Percentiles rank a stretch among this genome's conserved stretches.
These are phyloP conservation scores for Euplexia lucipara DNA, from an alignment of 2,888 invertebrate species.

Conservation along the genomic window DNA sequence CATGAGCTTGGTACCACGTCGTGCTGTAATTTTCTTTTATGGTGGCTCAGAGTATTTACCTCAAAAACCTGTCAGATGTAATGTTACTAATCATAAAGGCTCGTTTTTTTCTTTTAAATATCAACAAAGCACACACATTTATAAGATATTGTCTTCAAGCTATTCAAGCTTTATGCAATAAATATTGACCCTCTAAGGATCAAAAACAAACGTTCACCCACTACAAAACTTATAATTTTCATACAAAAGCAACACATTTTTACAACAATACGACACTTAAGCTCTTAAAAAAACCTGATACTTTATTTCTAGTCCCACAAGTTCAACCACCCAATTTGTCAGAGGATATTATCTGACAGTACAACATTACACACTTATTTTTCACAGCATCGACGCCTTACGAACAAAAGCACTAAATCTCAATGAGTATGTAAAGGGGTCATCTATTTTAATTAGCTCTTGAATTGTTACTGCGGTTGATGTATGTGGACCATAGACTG, in stretches of 20 bases:
- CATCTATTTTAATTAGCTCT: slow-evolving; percentile 89
- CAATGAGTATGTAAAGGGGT: slow-evolving; percentile 85
- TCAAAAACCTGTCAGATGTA: too few species aligned
- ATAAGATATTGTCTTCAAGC: too few species aligned
- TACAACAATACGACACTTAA: slow-evolving; percentile 1
- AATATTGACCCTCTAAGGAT: background rate
- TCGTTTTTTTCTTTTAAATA: too few species aligned
- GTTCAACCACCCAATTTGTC: slow-evolving; percentile 35
- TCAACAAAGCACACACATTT: too few species aligned
- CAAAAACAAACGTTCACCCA: background rate
- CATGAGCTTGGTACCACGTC: too few species aligned
- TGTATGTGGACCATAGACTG: slow-evolving; percentile 53
- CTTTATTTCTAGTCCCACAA: background rate
- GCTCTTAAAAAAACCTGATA: background rate
- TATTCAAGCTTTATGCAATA: background rate
- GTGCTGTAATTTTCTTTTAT: too few species aligned
- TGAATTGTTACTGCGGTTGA: slow-evolving; percentile 68
- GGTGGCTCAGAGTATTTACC: too few species aligned
- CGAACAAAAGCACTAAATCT: slow-evolving; percentile 76
- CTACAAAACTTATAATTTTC: background rate
- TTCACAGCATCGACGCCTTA: slow-evolving; percentile 31
- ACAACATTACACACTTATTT: slow-evolving; percentile 44
- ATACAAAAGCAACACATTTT: background rate
- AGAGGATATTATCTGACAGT: slow-evolving; percentile 27
- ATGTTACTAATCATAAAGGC: too few species aligned